Base-by-base conservation (phyloP, 2,113 vertebrate genomes). In the Pholis gunnellus region DNA sequence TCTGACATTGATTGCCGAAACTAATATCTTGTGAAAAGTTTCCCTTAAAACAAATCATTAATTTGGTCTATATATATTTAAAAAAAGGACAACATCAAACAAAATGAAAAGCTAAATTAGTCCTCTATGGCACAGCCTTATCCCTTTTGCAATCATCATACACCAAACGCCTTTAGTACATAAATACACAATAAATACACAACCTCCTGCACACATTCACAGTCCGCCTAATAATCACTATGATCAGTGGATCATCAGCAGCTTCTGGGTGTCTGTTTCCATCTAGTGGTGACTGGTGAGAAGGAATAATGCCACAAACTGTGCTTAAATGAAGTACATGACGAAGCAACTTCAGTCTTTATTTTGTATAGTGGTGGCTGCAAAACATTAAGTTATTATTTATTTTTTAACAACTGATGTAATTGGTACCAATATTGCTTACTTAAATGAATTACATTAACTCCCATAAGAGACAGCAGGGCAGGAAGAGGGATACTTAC, bases 321-420 rank as follows among this genome's bases (percentile, higher is more conserved):
- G 42, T 27, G 2, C 50, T 48, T 31, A 3, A n/a, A 61, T n/a
- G 34, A 63, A 81, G 82, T 63, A 77, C 64, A 67, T 73, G 84
- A 86, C 50, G 61, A 88, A 84, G 81, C 80, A 90, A 86, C 78
- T 86, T 90, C 64, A 68, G 64, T 85, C 68, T 93, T 90, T 91
- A 90, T 92, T 88, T 87, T 25, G 9, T 71, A 71, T 78, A 77
- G 69, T 50, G 67, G 78, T 82, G 83, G 72, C 84, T 86, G 87
- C 72, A 89, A 88, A 90, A 83, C 87, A 92, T 66, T 67, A 34
- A 80, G 38, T 83, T 59, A 18, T 40, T 44, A 11, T 40, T 20
- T 40, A 1, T 66, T 1, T 34, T 63, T 81, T 75, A 46, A 88
- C 85, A 90, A 66, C 56, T 74, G 64, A 84, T 85, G 31, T 78